Base-by-base conservation (phyloP, 2,888 invertebrate species). In the Elysia crispata region DNA sequence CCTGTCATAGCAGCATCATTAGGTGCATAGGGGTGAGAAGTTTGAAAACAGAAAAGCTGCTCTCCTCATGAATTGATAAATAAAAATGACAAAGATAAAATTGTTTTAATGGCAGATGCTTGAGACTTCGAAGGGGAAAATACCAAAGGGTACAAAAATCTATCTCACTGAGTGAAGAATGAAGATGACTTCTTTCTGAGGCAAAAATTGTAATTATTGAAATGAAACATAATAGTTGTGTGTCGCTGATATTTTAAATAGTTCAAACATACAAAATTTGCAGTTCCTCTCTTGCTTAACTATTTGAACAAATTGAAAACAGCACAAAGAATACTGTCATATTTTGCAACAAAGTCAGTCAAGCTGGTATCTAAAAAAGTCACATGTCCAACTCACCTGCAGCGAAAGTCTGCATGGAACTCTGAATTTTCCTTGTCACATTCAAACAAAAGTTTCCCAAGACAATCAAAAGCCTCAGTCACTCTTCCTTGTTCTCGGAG, bases 401-500 rank as follows among this genome's bases (percentile, higher is more conserved):
- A 89, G 23, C 76, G 80, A 60, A 86, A 89, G 74, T 87, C 88
- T 57, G 88, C 87, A 30, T 85, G 74, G 11, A 83, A 79, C 8
- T 83, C 85, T 49, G 69, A 67, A 67, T 85, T 84, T 18, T 86
- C 79, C 30, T 82, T 75, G 49, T 85, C 81, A 67, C 85, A 85
- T 33, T 86, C 84, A 15, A 87, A 87, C 28, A 90, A 78, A 18
- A 92, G 82, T n/a, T 85, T 83, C 50, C 88, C 86, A 23, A 90
- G 79, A 69, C 85, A 81, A 8, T 82, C 72, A 62, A 90, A 85
- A 30, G 90, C 87, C 54, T 84, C 81, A 76, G 87, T 87, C 33
- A 88, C 83, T 73, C 91, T 90, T n/a, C 91, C 92, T 83, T 87
- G 88, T 70, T 91, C 90, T 75, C 89, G 86, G 64, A 88, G 83